These are phyloP conservation scores for Tamias sibiricus DNA, from an alignment of 2,113 vertebrate species.

Conservation along the genomic window DNA sequence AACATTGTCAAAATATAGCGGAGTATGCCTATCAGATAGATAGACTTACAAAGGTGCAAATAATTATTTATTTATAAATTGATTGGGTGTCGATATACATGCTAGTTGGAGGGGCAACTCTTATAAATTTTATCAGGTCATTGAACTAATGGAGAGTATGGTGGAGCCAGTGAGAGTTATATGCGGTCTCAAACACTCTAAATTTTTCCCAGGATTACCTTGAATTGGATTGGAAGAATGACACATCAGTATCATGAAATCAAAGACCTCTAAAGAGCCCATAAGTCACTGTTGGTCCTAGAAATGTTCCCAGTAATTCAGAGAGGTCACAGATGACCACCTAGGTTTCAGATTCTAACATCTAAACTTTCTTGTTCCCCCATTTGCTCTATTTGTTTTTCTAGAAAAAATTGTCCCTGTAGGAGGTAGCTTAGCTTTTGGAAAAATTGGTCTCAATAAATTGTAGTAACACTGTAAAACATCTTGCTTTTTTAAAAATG, in stretches of 20 bases:
- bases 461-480: background rate
- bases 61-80: background rate
- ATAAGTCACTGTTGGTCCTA: background rate
- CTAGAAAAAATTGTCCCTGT: slow-evolving; percentile 47
- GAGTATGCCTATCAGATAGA: background rate
- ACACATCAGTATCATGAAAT: background rate
- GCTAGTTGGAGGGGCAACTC: background rate
- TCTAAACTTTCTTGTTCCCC: background rate
- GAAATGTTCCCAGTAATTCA: background rate
- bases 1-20: background rate
- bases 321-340: background rate
- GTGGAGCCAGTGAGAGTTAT: background rate
- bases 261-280: background rate
- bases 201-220: slow-evolving; percentile 27
- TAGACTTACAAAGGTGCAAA: background rate
- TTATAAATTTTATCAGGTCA: slow-evolving; percentile 17
- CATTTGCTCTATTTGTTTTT: slow-evolving; percentile 1
- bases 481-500: slow-evolving; percentile 41
- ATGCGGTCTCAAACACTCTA: background rate
- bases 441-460: background rate
- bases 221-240: background rate
- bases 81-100: background rate
- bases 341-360: background rate
- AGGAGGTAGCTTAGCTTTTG: background rate
- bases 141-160: background rate